phyloP scores from a whole-genome alignment of 2,888 invertebrate species.

The Drosophila nr. medialis region DNA sequence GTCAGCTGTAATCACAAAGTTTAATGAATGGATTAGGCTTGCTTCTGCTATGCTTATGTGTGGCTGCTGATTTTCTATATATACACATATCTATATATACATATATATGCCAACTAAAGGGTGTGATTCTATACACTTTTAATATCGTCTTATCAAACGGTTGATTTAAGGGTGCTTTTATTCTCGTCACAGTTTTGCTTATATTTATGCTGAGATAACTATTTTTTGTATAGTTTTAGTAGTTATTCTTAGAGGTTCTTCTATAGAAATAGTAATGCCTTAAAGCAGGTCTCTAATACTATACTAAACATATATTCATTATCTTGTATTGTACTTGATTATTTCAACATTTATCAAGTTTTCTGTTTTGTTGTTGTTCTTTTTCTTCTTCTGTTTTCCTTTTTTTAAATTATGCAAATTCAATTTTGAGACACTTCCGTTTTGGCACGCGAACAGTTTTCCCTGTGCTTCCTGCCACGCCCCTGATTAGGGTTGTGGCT shows the following conservation, averaged over 20 bases:
- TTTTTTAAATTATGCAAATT: conserved; percentile 66
- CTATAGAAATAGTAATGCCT: not conserved
- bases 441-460: conserved; percentile 59
- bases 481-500: conserved; percentile 61
- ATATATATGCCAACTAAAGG: not conserved
- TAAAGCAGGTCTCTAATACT: not conserved
- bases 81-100: not conserved
- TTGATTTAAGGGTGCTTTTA: not conserved
- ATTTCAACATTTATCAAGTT: conserved; percentile 3
- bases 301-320: not conserved
- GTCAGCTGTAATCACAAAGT: conserved; percentile 79
- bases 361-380: not conserved
- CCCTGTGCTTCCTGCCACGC: conserved; percentile 30
- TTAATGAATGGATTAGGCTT: conserved; percentile 75
- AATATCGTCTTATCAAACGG: conserved; percentile 7
- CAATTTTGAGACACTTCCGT: conserved; percentile 63
- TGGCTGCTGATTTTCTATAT: not conserved
- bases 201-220: not conserved
- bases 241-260: not conserved
- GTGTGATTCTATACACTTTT: conserved; percentile 16
- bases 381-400: not conserved
- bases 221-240: not conserved
- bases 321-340: not conserved
- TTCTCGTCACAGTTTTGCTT: not conserved
- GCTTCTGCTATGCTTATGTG: not conserved